Evolutionary conservation across 2,113 vertebrate species (phyloP), one percentile per base, ranked within the genome.

Genomic region (Neotoma lepida): DNA sequence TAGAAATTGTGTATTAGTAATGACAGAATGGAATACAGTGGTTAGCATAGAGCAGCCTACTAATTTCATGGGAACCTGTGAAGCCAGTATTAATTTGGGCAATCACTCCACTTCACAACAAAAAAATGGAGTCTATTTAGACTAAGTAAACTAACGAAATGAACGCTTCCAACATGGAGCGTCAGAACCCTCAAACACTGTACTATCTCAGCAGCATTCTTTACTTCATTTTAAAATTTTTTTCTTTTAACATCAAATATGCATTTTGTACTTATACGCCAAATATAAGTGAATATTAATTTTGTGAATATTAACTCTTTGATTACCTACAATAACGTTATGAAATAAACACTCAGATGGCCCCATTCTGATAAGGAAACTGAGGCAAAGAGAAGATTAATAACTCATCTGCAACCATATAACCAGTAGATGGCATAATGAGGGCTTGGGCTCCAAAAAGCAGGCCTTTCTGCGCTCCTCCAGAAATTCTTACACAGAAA

Each of bases 11-110:
- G 6, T 26, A 26, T 41, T 76, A 8, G 49, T n/a, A 92, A 63
- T 1, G 39, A 39, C 0, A 22, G 30, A 6, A n/a, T 15, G 49
- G 14, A 1, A 18, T 46, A 26, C 28, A 3, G 15, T 93, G 56
- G n/a, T 86, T 84, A 35, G n/a, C 15, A 51, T 12, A 63, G 9
- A 82, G 4, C 1, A 44, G 18, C 26, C 61, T 14, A 18, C 14
- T 46, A 81, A 94, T 76, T n/a, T 94, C 82, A 64, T 26, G 80
- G 66, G 73, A 86, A 86, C 30, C 17, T 77, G 33, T 8, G 26
- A 94, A 56, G 26, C 26, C 41, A 15, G 51, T 33, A 44, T 35
- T 86, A 78, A 35, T 63, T 30, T 30, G 44, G 28, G 26, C 33
- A 86, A 86, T 71, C 46, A 44, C 35, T 78, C 51, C 26, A 10